Percentiles rank a stretch among this genome's conserved stretches.
These are phyloP conservation scores for Gobionotothen gibberifrons DNA, from an alignment of 2,797 vertebrate species.

Conservation along the genomic window DNA sequence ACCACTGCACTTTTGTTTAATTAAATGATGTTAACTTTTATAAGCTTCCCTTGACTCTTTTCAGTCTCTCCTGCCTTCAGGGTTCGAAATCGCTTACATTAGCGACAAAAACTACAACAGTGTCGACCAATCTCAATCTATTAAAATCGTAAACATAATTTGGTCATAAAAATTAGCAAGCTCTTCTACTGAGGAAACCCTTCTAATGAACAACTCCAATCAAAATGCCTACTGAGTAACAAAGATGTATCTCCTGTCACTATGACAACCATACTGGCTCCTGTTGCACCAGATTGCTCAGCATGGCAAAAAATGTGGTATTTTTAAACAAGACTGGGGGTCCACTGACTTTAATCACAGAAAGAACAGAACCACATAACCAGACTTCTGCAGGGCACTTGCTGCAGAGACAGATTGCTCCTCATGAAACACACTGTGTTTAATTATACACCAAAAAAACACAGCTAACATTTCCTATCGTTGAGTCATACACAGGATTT, in stretches of 20 bases:
- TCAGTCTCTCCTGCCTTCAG: too few species aligned
- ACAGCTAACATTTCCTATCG: constrained; percentile 24
- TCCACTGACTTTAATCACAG: constrained; percentile 26
- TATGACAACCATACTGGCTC: constrained; percentile 64
- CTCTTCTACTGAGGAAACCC: background rate
- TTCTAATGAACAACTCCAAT: constrained; percentile 30
- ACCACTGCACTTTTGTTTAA: too few species aligned
- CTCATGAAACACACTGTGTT: constrained; percentile 41
- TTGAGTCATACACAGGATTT: constrained; percentile 48
- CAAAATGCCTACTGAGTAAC: constrained; percentile 18
- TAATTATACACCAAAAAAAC: constrained; percentile 52
- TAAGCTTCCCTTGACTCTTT: too few species aligned
- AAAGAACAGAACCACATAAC: constrained; percentile 29
- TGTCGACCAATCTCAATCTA: background rate
- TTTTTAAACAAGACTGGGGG: constrained; percentile 45
- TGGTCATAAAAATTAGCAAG: background rate
- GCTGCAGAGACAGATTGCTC: constrained; percentile 39
- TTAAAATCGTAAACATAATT: background rate
- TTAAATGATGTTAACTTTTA: too few species aligned
- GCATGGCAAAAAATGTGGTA: constrained; percentile 35
- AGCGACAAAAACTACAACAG: background rate
- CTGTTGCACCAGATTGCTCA: constrained; percentile 40
- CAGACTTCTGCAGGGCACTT: constrained; percentile 30
- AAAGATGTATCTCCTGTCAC: constrained; percentile 49
- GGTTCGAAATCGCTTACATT: too few species aligned